A percentile compares a stretch with the other conserved stretches of the same genome.
These are phyloP conservation scores for Megaustenia siamemsis DNA, from an alignment of 2,888 invertebrate species.

Conservation along the genomic window DNA sequence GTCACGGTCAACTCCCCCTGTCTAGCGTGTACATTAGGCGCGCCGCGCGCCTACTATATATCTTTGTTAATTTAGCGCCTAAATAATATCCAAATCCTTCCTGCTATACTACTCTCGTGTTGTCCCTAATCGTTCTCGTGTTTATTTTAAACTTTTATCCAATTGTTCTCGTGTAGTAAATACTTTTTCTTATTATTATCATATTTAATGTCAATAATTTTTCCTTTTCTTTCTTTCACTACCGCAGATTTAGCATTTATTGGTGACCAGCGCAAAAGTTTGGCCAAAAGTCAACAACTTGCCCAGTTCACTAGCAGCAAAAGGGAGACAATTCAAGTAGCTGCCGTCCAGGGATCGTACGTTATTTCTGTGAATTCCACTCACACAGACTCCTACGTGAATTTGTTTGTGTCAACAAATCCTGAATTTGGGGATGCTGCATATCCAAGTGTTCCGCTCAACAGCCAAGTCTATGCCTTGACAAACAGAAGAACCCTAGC, in stretches of 20 bases:
- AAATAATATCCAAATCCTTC: too few species aligned
- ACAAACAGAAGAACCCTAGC: constrained; percentile 41
- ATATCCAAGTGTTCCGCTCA: constrained; percentile 64
- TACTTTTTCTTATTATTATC: neutral
- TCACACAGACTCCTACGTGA: constrained; percentile 70
- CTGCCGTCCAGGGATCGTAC: constrained; percentile 64
- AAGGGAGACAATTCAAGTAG: constrained; percentile 34
- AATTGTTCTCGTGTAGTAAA: too few species aligned
- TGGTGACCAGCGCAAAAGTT: constrained; percentile 32
- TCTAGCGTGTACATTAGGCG: too few species aligned
- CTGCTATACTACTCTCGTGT: too few species aligned
- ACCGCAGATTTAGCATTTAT: constrained; percentile 1
- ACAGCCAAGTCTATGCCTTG: constrained; percentile 60
- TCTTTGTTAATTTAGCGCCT: too few species aligned
- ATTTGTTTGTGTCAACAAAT: constrained; percentile 69
- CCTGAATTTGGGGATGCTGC: constrained; percentile 61
- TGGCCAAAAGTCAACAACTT: constrained; percentile 24
- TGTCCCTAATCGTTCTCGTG: too few species aligned
- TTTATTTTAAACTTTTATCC: too few species aligned
- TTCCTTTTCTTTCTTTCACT: neutral
- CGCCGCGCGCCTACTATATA: too few species aligned
- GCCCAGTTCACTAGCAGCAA: constrained; percentile 53
- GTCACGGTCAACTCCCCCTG: too few species aligned
- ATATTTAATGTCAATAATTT: neutral
- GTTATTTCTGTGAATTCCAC: constrained; percentile 68